These are phyloP conservation scores for Pseudolycoriella hygida DNA, from an alignment of 2,888 invertebrate genomes.

Conservation along the genomic window DNA sequence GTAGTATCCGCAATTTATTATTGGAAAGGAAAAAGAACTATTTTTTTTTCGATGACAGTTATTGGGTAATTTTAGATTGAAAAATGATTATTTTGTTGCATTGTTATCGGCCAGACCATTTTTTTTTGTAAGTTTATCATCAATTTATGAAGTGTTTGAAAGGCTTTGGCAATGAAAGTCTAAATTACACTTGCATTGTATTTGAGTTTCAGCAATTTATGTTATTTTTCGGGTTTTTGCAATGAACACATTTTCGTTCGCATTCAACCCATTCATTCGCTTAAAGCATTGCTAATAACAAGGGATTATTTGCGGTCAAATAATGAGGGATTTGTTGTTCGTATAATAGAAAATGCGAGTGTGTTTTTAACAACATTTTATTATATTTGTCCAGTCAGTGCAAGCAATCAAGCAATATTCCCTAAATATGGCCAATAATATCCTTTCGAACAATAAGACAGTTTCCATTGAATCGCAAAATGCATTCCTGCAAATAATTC, in stretches of 20 bases:
- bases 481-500: background rate
- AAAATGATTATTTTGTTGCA: conserved; percentile 9
- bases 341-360: too few species aligned
- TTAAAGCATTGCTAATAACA: too few species aligned
- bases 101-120: background rate
- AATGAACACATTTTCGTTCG: background rate
- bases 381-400: background rate
- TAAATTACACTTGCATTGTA: background rate
- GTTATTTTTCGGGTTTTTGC: background rate
- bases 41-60: conserved; percentile 8
- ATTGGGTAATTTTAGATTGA: conserved; percentile 10
- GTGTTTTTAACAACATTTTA: too few species aligned
- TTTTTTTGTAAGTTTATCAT: background rate
- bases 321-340: too few species aligned
- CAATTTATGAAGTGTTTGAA: too few species aligned
- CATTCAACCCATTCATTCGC: too few species aligned
- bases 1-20: background rate
- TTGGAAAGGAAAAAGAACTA: background rate
- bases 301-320: too few species aligned
- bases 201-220: background rate
- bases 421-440: too few species aligned
- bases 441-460: too few species aligned
- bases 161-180: background rate
- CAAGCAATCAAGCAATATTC: background rate
- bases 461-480: too few species aligned